Conservation (phyloP, 2,113 vertebrate genomes). For the Chlamydotis undulata region DNA sequence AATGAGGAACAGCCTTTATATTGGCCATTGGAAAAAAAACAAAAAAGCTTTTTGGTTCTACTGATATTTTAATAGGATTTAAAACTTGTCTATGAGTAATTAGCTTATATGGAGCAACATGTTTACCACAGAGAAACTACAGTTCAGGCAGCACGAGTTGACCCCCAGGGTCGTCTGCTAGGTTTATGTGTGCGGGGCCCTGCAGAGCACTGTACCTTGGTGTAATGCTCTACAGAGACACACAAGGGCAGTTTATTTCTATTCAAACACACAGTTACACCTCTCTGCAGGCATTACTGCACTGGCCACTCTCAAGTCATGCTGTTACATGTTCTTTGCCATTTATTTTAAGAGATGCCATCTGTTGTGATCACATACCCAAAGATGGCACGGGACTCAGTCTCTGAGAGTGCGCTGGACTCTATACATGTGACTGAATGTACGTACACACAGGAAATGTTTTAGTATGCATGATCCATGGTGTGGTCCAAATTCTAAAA, state of each 20-base stretch:
- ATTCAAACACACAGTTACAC: neutral
- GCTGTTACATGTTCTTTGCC: neutral
- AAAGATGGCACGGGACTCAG: fast-evolving
- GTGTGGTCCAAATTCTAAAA: neutral
- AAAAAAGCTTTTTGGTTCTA: neutral
- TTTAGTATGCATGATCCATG: neutral
- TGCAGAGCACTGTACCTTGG: fast-evolving
- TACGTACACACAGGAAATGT: fast-evolving
- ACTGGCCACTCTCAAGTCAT: neutral
- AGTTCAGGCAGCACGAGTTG: neutral
- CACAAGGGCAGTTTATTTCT: neutral
- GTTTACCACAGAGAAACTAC: neutral
- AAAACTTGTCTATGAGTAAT: neutral
- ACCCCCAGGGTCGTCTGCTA: neutral
- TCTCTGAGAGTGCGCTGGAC: fast-evolving
- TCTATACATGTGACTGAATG: neutral
- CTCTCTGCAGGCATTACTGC: neutral
- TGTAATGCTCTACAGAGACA: neutral
- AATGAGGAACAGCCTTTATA: neutral
- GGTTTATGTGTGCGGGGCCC: fast-evolving
- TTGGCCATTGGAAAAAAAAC: neutral
- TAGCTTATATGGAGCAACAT: neutral
- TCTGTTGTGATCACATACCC: neutral
- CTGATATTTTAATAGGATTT: neutral
- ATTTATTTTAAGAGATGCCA: neutral